Base-by-base conservation (phyloP, 1,140 invertebrate genomes). In the Drosophila ogumai region DNA sequence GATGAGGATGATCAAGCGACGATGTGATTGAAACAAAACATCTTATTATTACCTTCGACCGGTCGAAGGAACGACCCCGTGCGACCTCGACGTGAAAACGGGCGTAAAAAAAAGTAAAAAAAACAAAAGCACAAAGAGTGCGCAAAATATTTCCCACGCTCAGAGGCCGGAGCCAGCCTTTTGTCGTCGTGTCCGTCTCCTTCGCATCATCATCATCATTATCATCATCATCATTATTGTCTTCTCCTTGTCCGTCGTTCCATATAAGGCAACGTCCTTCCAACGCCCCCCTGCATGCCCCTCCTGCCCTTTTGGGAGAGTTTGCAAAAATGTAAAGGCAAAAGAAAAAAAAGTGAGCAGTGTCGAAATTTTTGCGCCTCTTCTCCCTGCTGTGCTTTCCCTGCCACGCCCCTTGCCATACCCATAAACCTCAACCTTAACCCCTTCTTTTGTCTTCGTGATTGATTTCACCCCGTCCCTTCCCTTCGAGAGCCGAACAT, bases 1-100 rank as follows among this genome's bases (percentile, higher is more conserved):
- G 52, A 65, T 36, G 57, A 55, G 17, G 59, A 80, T 60, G 64
- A 82, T 87, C 79, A 77, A 82, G 82, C 84, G 82, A 73, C 79
- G 85, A 88, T 88, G 84, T 88, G 84, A 88, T 88, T 88, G 84
- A 88, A 88, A 90, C 85, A 90, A 90, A 87, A 90, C 84, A 90
- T 90, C 84, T 88, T 88, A 88, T 88, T 88, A 88, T 90, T 84
- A 88, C 73, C 84, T 71, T 80, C 84, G 68, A 85, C 71, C 75
- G 66, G 47, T 57, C 84, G 52, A 76, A 86, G 71, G 84, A 88
- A 74, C 85, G 84, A 88, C 84, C 84, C 85, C 81, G 65, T 78
- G 77, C 84, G 84, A 88, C 84, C 84, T 90, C 81, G 85, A 78
- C 63, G 85, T 65, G 66, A 78, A 79, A 69, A 63, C 61, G 52